Percentiles rank a stretch among this genome's conserved stretches.
These are phyloP conservation scores for Epinephelus awoara DNA, from an alignment of 2,797 vertebrate genomes.

Conservation along the genomic window DNA sequence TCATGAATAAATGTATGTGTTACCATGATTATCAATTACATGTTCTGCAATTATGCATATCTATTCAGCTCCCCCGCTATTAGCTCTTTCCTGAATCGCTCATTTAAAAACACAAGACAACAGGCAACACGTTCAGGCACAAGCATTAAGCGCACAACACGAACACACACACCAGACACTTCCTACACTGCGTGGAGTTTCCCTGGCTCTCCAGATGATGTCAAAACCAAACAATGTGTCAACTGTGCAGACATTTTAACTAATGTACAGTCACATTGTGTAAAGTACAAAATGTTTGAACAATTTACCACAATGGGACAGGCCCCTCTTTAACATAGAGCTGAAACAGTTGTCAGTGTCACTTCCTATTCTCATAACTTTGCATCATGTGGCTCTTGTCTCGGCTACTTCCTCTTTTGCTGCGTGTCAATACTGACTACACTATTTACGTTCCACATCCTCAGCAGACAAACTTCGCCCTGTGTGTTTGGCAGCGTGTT, in stretches of 20 bases:
- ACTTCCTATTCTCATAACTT: constrained; percentile 72
- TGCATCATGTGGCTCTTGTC: constrained; percentile 61
- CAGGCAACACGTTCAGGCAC: neutral
- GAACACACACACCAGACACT: constrained; percentile 9
- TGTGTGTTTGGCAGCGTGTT: neutral
- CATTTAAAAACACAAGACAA: constrained; percentile 39
- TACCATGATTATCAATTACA: constrained; percentile 68
- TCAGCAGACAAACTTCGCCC: neutral
- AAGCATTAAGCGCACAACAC: neutral
- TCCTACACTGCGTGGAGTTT: constrained; percentile 52
- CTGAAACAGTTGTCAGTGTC: constrained; percentile 39
- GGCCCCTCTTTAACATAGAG: constrained; percentile 39
- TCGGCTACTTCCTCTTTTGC: constrained; percentile 75
- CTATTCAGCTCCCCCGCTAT: constrained; percentile 40
- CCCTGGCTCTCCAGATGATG: constrained; percentile 43
- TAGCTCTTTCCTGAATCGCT: constrained; percentile 28
- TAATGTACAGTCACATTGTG: neutral
- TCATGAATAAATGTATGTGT: constrained; percentile 75
- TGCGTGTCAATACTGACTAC: constrained; percentile 39
- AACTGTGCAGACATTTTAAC: constrained; percentile 25
- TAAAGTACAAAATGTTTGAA: constrained; percentile 1
- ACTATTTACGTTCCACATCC: constrained; percentile 56
- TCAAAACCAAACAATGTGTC: constrained; percentile 8
- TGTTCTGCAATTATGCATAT: constrained; percentile 61
- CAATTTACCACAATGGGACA: constrained; percentile 36